A percentile compares a stretch with the other conserved stretches of the same genome.
phyloP scores from a whole-genome alignment of 2,113 vertebrate species.

The Maccullochella peelii region DNA sequence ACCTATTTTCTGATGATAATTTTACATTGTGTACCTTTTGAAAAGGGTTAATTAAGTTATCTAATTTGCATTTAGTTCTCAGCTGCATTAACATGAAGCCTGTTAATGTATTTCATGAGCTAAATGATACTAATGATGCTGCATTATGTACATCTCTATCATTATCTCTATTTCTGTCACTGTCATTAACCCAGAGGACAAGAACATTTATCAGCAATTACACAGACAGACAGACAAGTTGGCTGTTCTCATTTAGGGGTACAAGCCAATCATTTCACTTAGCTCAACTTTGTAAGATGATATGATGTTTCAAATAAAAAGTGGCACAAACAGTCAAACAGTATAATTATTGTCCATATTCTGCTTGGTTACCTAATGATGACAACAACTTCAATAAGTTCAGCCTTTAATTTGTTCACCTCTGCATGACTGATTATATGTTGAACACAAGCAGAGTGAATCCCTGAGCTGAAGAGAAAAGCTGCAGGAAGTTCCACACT shows the following conservation, averaged over 20 bases:
- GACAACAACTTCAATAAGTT: not conserved
- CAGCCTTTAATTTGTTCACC: too few species aligned
- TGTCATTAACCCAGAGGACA: conserved; percentile 21
- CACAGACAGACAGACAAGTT: not conserved
- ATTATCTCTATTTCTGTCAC: conserved; percentile 29
- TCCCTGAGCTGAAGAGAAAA: not conserved
- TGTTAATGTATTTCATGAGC: conserved; percentile 11
- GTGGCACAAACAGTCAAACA: too few species aligned
- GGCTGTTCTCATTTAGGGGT: not conserved
- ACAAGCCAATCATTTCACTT: not conserved
- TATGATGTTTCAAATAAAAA: not conserved
- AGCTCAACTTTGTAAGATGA: not conserved
- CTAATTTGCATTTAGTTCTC: conserved; percentile 25
- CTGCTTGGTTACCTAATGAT: not conserved
- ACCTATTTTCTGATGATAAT: not conserved
- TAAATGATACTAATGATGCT: conserved; percentile 26
- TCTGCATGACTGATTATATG: not conserved
- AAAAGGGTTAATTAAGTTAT: conserved; percentile 33
- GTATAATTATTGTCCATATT: not conserved
- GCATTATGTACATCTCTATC: conserved; percentile 31
- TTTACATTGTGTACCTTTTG: conserved; percentile 18
- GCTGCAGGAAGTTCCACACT: not conserved
- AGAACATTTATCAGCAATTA: not conserved
- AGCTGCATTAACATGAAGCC: not conserved
- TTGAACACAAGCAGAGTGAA: not conserved